Evolutionary conservation across 2,888 invertebrate species (phyloP).

Genomic region (Drosophila nr. medialis): DNA sequence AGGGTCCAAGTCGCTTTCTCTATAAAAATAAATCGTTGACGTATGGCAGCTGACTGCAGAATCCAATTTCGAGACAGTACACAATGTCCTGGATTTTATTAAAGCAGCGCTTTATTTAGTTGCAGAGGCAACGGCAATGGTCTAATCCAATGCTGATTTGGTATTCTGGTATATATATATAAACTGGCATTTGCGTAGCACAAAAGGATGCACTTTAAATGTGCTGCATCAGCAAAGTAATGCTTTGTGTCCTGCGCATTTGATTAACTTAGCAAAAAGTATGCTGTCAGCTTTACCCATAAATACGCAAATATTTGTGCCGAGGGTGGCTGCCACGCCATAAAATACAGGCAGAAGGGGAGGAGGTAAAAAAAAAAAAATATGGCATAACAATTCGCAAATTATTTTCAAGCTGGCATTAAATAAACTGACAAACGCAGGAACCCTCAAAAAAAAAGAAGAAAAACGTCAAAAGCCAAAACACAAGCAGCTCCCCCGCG

Average conservation of each 20-base stretch:
- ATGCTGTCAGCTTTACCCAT: conserved; percentile 29
- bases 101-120: conserved; percentile 46
- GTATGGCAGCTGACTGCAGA: conserved; percentile 53
- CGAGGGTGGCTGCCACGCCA: conserved; percentile 48
- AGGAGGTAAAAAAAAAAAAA: conserved; percentile 37
- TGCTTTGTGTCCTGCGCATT: conserved; percentile 53
- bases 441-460: conserved; percentile 23
- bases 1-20: conserved; percentile 5
- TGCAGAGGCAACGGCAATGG: conserved; percentile 3
- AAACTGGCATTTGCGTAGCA: conserved; percentile 39
- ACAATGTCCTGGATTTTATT: conserved; percentile 56
- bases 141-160: conserved; percentile 22
- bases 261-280: conserved; percentile 36
- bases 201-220: conserved; percentile 55
- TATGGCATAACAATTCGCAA: conserved; percentile 78
- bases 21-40: conserved; percentile 69
- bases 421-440: conserved; percentile 77
- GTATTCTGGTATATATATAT: conserved; percentile 5
- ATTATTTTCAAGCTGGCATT: conserved; percentile 78
- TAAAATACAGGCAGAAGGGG: conserved; percentile 60
- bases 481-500: conserved; percentile 32
- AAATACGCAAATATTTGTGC: conserved; percentile 61
- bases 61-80: conserved; percentile 69
- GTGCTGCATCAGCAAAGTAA: conserved; percentile 48
- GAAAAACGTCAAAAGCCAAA: conserved; percentile 21